Base-by-base conservation (phyloP, 2,888 invertebrate species). In the Dryococelus australis region DNA sequence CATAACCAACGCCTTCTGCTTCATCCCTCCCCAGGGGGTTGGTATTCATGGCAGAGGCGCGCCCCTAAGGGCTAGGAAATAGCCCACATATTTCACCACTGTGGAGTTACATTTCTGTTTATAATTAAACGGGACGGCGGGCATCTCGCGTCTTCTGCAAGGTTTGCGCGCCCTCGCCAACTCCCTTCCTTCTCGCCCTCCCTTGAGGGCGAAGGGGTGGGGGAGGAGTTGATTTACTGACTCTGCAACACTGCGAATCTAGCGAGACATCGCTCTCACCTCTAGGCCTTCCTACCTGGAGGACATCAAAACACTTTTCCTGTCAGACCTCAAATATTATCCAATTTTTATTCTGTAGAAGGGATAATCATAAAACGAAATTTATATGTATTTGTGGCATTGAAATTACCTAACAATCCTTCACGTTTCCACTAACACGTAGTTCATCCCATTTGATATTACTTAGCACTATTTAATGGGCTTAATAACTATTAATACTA, bases 1-100 rank as follows among this genome's bases (percentile, higher is more conserved):
- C 65, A 65, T 65, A 65, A 65, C 65, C 65, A 65, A 65, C 65
- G 65, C 65, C 65, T 65, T 65, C 65, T 65, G 65, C 65, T 65
- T n/a, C 65, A 65, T 65, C 65, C n/a, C n/a, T n/a, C n/a, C 65
- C 65, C 65, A 20, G 65, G 65, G 65, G 65, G 65, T 65, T 65
- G 65, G 65, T 65, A 65, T 65, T 65, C 65, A 65, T 65, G 65
- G 65, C 65, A 65, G 65, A 24, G 65, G 65, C n/a, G 65, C 12
- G n/a, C 65, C 65, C 65, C 65, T 65, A 65, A 65, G 65, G 65
- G n/a, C 65, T 20, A 65, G 65, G 65, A 65, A 65, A 65, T 65
- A 65, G 65, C 65, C 65, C 65, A 24, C 65, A 65, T 65, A 65
- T 65, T 65, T 65, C 65, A 65, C 65, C 65, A 24, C 65, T 8